Evolutionary conservation across 2,113 vertebrate genomes (phyloP).

Genomic region (Amia ocellicauda): DNA sequence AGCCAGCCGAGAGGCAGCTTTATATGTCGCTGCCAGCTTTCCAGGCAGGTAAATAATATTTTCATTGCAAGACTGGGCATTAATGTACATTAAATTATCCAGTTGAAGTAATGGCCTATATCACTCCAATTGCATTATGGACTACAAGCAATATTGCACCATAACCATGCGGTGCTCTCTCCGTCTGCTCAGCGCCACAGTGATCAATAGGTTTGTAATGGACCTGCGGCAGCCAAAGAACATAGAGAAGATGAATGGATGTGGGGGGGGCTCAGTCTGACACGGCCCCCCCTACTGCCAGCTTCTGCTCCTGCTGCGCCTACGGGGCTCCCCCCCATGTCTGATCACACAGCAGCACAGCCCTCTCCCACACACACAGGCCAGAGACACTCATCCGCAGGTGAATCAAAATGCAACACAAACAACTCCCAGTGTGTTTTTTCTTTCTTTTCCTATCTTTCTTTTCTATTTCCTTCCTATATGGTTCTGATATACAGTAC

Average conservation of each 20-base stretch:
- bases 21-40: not conserved
- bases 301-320: not conserved
- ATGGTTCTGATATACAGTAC: too few species aligned
- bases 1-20: not conserved
- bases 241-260: not conserved
- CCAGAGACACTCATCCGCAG: too few species aligned
- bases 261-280: conserved; percentile 3
- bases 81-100: conserved; percentile 26
- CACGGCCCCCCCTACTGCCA: not conserved
- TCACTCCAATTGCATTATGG: conserved; percentile 30
- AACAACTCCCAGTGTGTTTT: too few species aligned
- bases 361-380: not conserved
- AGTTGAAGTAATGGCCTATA: conserved; percentile 31
- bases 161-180: conserved; percentile 25
- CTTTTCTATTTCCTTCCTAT: too few species aligned
- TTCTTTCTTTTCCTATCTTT: too few species aligned
- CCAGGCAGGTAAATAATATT: conserved; percentile 17
- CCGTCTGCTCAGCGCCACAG: not conserved
- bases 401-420: too few species aligned
- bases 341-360: not conserved
- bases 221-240: conserved; percentile 18
- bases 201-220: conserved; percentile 36
- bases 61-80: conserved; percentile 21
- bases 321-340: not conserved
- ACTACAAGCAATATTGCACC: conserved; percentile 27